Conservation (phyloP, 2,113 vertebrate genomes). For the Sceloporus undulatus region DNA sequence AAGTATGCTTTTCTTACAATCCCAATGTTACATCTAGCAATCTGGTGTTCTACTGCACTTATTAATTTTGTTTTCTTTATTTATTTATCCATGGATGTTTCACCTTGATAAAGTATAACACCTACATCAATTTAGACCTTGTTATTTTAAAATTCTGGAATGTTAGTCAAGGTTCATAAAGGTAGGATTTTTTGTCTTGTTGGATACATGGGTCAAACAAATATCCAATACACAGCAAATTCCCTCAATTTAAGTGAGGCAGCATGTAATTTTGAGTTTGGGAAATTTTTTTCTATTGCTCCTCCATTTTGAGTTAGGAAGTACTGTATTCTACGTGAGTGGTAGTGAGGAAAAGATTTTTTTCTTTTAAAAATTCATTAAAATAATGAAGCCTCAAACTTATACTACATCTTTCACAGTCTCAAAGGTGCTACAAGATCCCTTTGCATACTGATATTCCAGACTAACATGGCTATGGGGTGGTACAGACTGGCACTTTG, state of each 20-base stretch:
- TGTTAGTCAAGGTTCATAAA: neutral
- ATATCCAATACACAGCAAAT: neutral
- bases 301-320: neutral
- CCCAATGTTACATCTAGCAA: neutral
- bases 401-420: no score
- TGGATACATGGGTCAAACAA: neutral
- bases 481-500: no score
- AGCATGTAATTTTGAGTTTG: neutral
- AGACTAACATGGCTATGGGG: no score
- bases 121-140: neutral
- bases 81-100: neutral
- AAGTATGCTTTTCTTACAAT: neutral
- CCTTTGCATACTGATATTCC: no score
- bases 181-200: neutral
- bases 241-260: neutral
- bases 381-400: no score
- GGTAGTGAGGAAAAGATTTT: no score
- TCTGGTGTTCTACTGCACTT: neutral
- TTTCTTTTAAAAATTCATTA: no score
- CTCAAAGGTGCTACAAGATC: no score
- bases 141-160: neutral
- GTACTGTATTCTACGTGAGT: neutral
- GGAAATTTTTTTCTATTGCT: neutral
- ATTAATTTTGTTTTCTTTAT: neutral
- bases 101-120: neutral